Evolutionary conservation across 2,797 vertebrate species (phyloP).

Genomic region (Sebastes nivosus): DNA sequence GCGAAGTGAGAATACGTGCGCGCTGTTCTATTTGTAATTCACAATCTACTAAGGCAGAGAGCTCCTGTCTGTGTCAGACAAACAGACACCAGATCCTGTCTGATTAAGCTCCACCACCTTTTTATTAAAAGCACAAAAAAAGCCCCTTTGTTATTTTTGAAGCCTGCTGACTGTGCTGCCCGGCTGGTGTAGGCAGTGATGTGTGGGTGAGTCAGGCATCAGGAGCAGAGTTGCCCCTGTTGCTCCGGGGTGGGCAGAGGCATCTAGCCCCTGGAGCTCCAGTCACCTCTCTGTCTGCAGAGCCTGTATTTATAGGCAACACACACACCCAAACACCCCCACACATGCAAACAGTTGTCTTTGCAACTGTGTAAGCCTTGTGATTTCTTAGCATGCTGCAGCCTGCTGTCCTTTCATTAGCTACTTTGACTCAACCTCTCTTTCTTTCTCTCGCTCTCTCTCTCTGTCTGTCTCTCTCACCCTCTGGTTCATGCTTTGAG

Average conservation of each 20-base stretch:
- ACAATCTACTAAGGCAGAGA: slow-evolving; percentile 16
- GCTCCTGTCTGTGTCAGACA: slow-evolving; percentile 32
- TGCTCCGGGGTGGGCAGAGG: slow-evolving; percentile 62
- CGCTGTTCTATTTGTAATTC: slow-evolving; percentile 33
- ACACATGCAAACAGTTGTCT: slow-evolving; percentile 72
- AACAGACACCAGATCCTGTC: slow-evolving; percentile 39
- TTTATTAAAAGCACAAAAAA: slow-evolving; percentile 53
- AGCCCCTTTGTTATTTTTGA: slow-evolving; percentile 53
- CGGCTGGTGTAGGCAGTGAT: slow-evolving; percentile 42
- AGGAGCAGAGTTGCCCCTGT: slow-evolving; percentile 40
- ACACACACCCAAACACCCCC: slow-evolving; percentile 58
- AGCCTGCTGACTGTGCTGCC: slow-evolving; percentile 36
- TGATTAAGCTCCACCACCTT: slow-evolving; percentile 52
- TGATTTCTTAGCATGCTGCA: slow-evolving; percentile 69
- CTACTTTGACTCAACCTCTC: slow-evolving; percentile 60
- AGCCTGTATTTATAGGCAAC: slow-evolving; percentile 72
- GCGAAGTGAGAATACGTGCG: slow-evolving; percentile 12
- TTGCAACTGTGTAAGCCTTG: slow-evolving; percentile 61
- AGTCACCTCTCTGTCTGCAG: slow-evolving; percentile 63
- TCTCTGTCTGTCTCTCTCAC: not conserved
- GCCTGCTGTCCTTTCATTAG: slow-evolving; percentile 73
- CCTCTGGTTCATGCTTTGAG: slow-evolving; percentile 16
- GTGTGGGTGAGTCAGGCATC: slow-evolving; percentile 43
- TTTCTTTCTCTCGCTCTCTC: not conserved
- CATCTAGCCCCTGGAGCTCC: slow-evolving; percentile 51